A percentile compares a stretch with the other conserved stretches of the same genome.
These are phyloP conservation scores for Notarius quadriscutis DNA, from an alignment of 2,113 vertebrate genomes.

Conservation along the genomic window DNA sequence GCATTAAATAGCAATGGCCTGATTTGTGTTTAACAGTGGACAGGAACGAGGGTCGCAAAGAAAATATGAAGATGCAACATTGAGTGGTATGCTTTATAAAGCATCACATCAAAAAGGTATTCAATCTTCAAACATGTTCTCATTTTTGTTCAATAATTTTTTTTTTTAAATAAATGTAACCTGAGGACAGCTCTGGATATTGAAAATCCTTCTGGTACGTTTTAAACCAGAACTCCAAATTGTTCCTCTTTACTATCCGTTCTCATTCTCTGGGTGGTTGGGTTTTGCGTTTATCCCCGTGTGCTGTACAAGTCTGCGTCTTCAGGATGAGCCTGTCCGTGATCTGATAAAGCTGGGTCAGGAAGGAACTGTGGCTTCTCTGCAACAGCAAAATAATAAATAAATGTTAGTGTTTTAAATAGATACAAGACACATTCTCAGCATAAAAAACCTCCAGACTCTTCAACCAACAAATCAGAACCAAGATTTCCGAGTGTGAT, in stretches of 20 bases:
- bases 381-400: constrained; percentile 51
- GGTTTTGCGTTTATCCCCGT: constrained; percentile 67
- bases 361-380: constrained; percentile 66
- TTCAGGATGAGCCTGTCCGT: constrained; percentile 79
- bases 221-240: neutral
- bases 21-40: neutral
- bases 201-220: neutral
- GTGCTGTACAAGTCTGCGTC: constrained; percentile 82
- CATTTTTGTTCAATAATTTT: neutral
- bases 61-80: neutral
- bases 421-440: neutral
- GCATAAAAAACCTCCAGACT: neutral
- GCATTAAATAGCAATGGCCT: neutral
- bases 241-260: neutral
- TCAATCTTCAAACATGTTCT: neutral
- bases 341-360: constrained; percentile 74
- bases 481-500: neutral
- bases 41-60: neutral
- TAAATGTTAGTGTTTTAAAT: neutral
- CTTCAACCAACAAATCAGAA: neutral
- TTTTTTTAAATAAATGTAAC: neutral
- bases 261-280: neutral
- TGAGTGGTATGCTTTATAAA: neutral
- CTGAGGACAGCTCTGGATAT: too few relatives aligned
- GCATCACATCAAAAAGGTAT: too few relatives aligned